Evolutionary conservation across 2,888 invertebrate genomes (phyloP).

Genomic region (Prosapia bicincta): DNA sequence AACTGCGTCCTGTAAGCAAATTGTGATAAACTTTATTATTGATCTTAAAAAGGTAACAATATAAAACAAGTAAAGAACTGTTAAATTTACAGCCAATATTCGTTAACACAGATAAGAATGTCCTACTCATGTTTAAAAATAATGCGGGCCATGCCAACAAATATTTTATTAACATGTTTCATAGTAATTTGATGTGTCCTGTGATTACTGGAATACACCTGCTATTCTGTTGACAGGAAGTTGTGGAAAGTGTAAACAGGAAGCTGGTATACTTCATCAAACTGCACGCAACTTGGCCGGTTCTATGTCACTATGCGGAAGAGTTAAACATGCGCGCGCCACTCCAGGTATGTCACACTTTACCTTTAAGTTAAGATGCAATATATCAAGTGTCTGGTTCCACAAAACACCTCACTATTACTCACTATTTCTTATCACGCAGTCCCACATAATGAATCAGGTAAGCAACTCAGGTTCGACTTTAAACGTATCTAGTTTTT

Average conservation of each 20-base stretch:
- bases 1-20: too few species aligned
- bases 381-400: not conserved
- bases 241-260: conserved; percentile 47
- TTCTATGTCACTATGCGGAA: conserved; percentile 50
- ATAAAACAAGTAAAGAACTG: too few species aligned
- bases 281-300: conserved; percentile 50
- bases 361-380: not conserved
- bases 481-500: not conserved
- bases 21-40: too few species aligned
- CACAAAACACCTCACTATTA: not conserved
- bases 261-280: conserved; percentile 49
- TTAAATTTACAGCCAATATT: too few species aligned
- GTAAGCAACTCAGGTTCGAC: conserved; percentile 16
- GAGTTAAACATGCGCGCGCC: conserved; percentile 52
- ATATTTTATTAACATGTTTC: too few species aligned
- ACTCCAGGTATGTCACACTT: conserved; percentile 41
- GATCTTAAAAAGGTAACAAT: too few species aligned
- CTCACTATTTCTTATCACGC: conserved; percentile 16
- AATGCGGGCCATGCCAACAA: too few species aligned
- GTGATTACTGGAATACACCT: too few species aligned
- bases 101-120: too few species aligned
- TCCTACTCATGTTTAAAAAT: too few species aligned
- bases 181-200: too few species aligned
- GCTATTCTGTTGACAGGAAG: conserved; percentile 45
- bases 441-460: conserved; percentile 26